Conservation (phyloP, 2,888 invertebrate species). For the Nemotelus pantherinus region DNA sequence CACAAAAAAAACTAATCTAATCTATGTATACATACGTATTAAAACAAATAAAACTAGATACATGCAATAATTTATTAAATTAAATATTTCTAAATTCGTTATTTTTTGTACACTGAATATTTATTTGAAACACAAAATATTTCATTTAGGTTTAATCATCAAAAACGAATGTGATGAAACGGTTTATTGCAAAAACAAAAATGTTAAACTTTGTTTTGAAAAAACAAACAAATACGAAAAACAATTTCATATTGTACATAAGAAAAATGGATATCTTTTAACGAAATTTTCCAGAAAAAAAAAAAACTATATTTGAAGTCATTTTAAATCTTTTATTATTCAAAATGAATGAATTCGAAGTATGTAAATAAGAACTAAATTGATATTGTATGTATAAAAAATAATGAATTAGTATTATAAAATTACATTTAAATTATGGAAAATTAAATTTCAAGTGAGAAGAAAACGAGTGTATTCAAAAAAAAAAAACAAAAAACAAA, state of each 20-base stretch:
- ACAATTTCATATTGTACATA: slow-evolving; percentile 31
- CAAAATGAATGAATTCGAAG: slow-evolving; percentile 10
- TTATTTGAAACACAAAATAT: no score
- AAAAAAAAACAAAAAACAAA: slow-evolving; percentile 6
- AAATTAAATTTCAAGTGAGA: slow-evolving; percentile 39
- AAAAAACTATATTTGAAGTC: slow-evolving; percentile 40
- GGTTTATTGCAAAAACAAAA: slow-evolving; percentile 33
- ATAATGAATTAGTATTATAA: slow-evolving; percentile 12
- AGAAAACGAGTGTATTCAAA: slow-evolving; percentile 40
- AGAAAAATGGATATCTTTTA: background rate
- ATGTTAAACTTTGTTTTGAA: slow-evolving; percentile 7
- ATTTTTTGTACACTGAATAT: no score
- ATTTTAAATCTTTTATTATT: slow-evolving; percentile 12
- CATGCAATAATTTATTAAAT: no score
- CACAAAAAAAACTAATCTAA: slow-evolving; percentile 17
- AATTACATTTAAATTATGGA: slow-evolving; percentile 29
- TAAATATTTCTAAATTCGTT: no score
- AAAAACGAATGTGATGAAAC: slow-evolving; percentile 50
- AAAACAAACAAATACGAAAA: slow-evolving; percentile 18
- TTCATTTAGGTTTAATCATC: slow-evolving; percentile 43
- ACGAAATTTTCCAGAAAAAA: slow-evolving; percentile 22
- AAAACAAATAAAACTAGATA: no score
- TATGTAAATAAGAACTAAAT: slow-evolving; percentile 28
- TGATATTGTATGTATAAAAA: slow-evolving; percentile 3
- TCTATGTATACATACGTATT: no score